phyloP scores from a whole-genome alignment of 2,888 invertebrate species.

The Heliconius cydno region DNA sequence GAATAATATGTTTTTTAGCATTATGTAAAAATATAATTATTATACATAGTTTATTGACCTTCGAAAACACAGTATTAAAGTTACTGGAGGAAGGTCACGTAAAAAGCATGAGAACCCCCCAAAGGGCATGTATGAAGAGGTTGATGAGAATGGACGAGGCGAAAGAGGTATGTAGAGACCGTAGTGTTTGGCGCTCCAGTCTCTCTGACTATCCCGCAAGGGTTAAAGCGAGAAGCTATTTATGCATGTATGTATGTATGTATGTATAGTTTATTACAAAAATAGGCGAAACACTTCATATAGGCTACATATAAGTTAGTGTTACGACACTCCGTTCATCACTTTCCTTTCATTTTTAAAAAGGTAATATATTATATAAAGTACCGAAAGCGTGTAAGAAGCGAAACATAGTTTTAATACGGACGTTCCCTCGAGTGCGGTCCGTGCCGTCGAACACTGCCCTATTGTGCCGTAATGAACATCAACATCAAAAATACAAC shows the following conservation, averaged over 20 bases:
- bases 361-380: not conserved
- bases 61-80: no score
- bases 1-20: not conserved
- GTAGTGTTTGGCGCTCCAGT: no score
- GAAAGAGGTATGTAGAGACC: no score
- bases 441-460: not conserved
- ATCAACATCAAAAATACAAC: not conserved
- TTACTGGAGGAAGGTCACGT: no score
- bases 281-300: not conserved
- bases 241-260: no score
- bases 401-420: no score
- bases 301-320: not conserved
- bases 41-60: not conserved
- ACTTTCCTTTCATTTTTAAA: not conserved
- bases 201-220: no score
- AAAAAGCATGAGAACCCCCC: no score
- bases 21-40: not conserved
- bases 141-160: no score
- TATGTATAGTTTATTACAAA: not conserved
- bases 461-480: not conserved
- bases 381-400: not conserved
- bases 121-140: no score
- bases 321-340: not conserved
- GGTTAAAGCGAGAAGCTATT: no score
- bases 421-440: no score